phyloP scores from a whole-genome alignment of 2,113 vertebrate species.

The Rhipidura dahli region DNA sequence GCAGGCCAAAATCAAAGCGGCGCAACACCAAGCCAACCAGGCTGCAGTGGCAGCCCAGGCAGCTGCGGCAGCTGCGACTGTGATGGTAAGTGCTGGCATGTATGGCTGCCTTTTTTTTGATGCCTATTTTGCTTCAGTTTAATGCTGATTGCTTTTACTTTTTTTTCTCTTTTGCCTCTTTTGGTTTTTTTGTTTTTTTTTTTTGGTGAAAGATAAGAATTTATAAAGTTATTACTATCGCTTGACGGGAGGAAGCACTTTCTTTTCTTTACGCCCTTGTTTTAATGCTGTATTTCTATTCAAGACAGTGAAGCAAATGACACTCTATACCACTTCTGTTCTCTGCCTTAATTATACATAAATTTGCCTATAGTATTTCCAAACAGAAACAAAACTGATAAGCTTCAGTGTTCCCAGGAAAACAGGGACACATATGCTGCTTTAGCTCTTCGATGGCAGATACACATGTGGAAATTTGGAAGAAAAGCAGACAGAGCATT shows the following conservation, averaged over 20 bases:
- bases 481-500: background rate
- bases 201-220: background rate
- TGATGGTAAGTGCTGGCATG: slow-evolving; percentile 87
- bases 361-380: slow-evolving; percentile 15
- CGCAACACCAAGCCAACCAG: slow-evolving; percentile 94
- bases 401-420: background rate
- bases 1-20: slow-evolving; percentile 98
- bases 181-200: background rate
- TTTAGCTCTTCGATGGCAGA: slow-evolving; percentile 14
- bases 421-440: background rate
- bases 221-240: slow-evolving; percentile 42
- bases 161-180: slow-evolving; percentile 35
- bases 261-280: slow-evolving; percentile 47
- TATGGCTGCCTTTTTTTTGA: slow-evolving; percentile 43
- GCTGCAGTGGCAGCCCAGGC: slow-evolving; percentile 87
- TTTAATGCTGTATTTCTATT: slow-evolving; percentile 67
- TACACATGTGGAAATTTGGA: slow-evolving; percentile 49
- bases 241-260: slow-evolving; percentile 63
- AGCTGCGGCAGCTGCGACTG: slow-evolving; percentile 87
- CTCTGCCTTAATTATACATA: slow-evolving; percentile 31
- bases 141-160: slow-evolving; percentile 33
- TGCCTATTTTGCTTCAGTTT: slow-evolving; percentile 34
- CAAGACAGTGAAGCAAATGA: slow-evolving; percentile 59
- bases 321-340: slow-evolving; percentile 60
- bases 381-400: background rate